phyloP scores from a whole-genome alignment of 2,888 invertebrate species.

The Oscheius onirici region DNA sequence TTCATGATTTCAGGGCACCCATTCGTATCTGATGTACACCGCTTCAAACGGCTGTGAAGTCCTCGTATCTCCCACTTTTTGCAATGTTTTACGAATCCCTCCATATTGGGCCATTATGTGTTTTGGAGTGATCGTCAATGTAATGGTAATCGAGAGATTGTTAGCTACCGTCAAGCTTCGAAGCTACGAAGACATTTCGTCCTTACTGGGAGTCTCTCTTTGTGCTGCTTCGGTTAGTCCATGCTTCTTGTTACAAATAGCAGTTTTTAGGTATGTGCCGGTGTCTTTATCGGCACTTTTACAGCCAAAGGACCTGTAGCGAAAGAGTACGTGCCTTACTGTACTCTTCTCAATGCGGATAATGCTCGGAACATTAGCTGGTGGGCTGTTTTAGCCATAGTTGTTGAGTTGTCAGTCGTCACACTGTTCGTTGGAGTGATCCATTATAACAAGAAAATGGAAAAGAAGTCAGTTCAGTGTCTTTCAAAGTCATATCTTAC shows the following conservation, averaged over 20 bases:
- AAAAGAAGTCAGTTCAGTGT: conserved; percentile 13
- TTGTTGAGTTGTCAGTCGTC: neutral
- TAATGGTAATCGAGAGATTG: conserved; percentile 16
- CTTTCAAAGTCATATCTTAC: too few relatives aligned
- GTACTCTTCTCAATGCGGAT: conserved; percentile 12
- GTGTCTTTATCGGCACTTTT: neutral
- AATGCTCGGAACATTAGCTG: conserved; percentile 8
- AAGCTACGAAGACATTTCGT: conserved; percentile 9
- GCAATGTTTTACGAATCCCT: conserved; percentile 14
- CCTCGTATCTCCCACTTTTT: conserved; percentile 5
- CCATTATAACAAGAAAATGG: conserved; percentile 21
- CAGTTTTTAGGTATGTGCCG: conserved; percentile 1
- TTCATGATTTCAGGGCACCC: conserved; percentile 3
- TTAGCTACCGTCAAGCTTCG: conserved; percentile 14
- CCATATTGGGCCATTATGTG: conserved; percentile 4
- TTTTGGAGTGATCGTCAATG: conserved; percentile 1
- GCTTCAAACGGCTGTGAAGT: conserved; percentile 12
- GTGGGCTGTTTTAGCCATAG: neutral
- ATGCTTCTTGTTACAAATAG: neutral
- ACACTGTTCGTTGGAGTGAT: conserved; percentile 1
- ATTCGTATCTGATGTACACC: conserved; percentile 16
- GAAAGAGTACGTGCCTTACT: conserved; percentile 5
- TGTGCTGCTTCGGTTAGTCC: neutral
- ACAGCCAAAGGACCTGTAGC: neutral
- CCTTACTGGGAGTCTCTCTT: neutral